Evolutionary conservation across 2,113 vertebrate species (phyloP).

Genomic region (Puntigrus tetrazona): DNA sequence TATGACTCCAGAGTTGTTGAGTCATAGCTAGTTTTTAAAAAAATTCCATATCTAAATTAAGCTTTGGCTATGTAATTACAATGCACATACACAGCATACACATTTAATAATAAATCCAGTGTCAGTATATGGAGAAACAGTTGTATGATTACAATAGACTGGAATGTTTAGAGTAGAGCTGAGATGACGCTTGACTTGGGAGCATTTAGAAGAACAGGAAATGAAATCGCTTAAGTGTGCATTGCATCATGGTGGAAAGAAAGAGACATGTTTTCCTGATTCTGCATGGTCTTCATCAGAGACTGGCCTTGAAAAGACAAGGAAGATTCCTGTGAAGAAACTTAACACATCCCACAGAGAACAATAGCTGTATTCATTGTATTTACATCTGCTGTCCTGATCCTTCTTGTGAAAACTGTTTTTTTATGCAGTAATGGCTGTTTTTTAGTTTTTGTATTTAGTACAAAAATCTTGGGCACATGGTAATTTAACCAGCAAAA

Average conservation of each 20-base stretch:
- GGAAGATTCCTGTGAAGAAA: constrained; percentile 11
- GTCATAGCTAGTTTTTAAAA: not conserved
- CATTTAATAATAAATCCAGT: not conserved
- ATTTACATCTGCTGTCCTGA: constrained; percentile 1
- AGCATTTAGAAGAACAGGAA: constrained; percentile 46
- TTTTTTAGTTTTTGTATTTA: not conserved
- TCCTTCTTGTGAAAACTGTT: not conserved
- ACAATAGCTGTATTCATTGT: constrained; percentile 3
- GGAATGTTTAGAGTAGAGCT: constrained; percentile 26
- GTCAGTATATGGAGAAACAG: not conserved
- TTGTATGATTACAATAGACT: not conserved
- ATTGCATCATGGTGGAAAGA: constrained; percentile 68
- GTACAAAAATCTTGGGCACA: not conserved
- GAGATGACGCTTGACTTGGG: constrained; percentile 35
- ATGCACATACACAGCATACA: not conserved
- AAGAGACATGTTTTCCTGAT: constrained; percentile 68
- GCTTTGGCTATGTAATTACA: not conserved
- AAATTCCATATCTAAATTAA: not conserved
- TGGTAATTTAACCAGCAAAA: not conserved
- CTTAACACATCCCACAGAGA: not conserved
- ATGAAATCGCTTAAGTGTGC: constrained; percentile 33
- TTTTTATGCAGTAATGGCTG: not conserved
- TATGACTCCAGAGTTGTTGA: not conserved
- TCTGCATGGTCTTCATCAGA: constrained; percentile 55
- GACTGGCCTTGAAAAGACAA: constrained; percentile 58